Conservation (phyloP, 2,797 vertebrate species). For the Champsocephalus esox region DNA sequence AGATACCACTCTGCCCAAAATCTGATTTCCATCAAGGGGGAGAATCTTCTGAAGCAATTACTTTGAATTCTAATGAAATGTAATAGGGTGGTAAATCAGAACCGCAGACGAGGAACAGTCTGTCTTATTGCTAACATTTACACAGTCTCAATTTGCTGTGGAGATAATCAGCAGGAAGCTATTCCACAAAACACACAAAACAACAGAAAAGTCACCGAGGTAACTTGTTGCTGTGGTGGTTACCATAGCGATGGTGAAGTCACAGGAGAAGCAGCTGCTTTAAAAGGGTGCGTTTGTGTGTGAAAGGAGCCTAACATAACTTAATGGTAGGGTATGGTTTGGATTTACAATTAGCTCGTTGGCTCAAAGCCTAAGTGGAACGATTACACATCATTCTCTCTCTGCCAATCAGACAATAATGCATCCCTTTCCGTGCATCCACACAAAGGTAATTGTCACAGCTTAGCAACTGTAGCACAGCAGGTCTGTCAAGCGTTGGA, state of each 20-base stretch:
- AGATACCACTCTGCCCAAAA: constrained; percentile 38
- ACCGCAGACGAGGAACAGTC: constrained; percentile 12
- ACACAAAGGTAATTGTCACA: constrained; percentile 1
- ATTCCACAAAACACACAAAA: constrained; percentile 43
- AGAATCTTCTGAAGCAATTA: constrained; percentile 60
- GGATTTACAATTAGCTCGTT: constrained; percentile 52
- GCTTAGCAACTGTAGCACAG: neutral
- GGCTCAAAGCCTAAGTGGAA: constrained; percentile 40
- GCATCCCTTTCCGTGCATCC: neutral
- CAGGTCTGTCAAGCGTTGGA: neutral
- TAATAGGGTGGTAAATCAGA: constrained; percentile 40
- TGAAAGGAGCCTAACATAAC: constrained; percentile 23
- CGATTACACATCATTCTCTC: constrained; percentile 31
- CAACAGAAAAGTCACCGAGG: constrained; percentile 50
- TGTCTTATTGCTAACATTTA: constrained; percentile 12
- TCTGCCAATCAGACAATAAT: constrained; percentile 5
- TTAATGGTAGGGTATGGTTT: constrained; percentile 38
- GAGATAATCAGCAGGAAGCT: constrained; percentile 62
- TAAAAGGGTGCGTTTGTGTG: constrained; percentile 20
- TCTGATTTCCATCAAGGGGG: constrained; percentile 62
- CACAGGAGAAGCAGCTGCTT: constrained; percentile 31
- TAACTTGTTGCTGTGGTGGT: constrained; percentile 78
- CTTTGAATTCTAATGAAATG: constrained; percentile 52
- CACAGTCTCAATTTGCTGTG: constrained; percentile 52
- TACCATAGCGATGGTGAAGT: constrained; percentile 57